Base-by-base conservation (phyloP, 2,797 vertebrate species). In the Siniperca scherzeri region DNA sequence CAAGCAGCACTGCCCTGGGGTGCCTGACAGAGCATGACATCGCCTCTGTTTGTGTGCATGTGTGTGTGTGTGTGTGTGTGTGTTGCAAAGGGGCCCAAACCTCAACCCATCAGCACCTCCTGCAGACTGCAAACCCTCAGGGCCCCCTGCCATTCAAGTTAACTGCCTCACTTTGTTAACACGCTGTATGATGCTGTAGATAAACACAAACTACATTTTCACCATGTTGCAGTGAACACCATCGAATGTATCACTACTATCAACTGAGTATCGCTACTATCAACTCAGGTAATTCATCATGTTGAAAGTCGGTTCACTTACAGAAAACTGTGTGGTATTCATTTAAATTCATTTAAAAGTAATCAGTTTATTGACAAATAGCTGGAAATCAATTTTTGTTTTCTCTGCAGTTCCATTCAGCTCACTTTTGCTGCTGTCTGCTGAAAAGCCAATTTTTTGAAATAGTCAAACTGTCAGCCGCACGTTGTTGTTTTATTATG, bases 1-100 rank as follows among this genome's bases (percentile, higher is more conserved):
- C 91, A 94, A 91, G 89, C 89, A 88, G 92, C 88, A 62, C 81
- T 88, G 90, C 89, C 88, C 87, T 61, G 73, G 85, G 91, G 85
- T 80, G 87, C 77, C 83, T 85, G 86, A 90, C 86, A 71, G 90
- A 70, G 77, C 81, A 68, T 90, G 87, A 91, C 93, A 90, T 84
- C 62, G 56, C 83, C 81, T 72, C 61, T 65, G 74, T 80, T 64
- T 81, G 75, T 85, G 65, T 80, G 46, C 44, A 72, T 22, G 40
- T 14, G 17, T 50, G 48, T 21, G 48, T 46, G 44, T 16, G 5
- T 17, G 5, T 48, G 6, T 76, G 74, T 78, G 79, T 77, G 74
- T 74, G 48, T 52, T 73, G 62, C 78, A 60, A 80, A 67, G 76
- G 68, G 68, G 77, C 71, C 70, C 61, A n/a, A 77, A 84, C 83